Evolutionary conservation across 2,888 invertebrate genomes (phyloP).

Genomic region (Campoplex nolae): DNA sequence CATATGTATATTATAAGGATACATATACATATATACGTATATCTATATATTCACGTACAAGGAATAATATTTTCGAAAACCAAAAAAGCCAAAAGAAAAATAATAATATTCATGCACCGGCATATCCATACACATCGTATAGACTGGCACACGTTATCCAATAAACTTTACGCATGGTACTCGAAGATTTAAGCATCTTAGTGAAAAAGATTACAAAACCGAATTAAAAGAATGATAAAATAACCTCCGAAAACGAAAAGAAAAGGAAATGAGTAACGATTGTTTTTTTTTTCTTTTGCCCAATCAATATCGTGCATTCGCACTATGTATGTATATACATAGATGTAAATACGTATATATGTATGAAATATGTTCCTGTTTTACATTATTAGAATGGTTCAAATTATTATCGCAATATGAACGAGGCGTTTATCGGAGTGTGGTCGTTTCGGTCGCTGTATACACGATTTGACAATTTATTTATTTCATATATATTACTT

Average conservation of each 20-base stretch:
- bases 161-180: conserved; percentile 24
- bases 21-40: conserved; percentile 24
- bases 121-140: conserved; percentile 44
- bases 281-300: conserved; percentile 31
- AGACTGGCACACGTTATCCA: conserved; percentile 25
- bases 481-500: conserved; percentile 35
- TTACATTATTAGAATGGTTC: conserved; percentile 63
- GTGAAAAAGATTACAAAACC: not conserved
- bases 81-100: conserved; percentile 4
- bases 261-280: conserved; percentile 45
- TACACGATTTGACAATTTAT: conserved; percentile 61
- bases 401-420: conserved; percentile 66
- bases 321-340: conserved; percentile 51
- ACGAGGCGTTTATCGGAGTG: conserved; percentile 55
- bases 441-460: conserved; percentile 61
- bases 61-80: conserved; percentile 13
- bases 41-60: conserved; percentile 47
- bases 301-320: conserved; percentile 67
- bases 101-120: conserved; percentile 45
- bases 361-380: conserved; percentile 56
- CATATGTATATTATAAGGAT: not conserved
- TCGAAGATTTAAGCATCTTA: not conserved
- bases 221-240: not conserved
- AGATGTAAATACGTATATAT: not conserved
- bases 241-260: conserved; percentile 16